Base-by-base conservation (phyloP, 2,888 invertebrate species). In the Clepsis dumicolana region DNA sequence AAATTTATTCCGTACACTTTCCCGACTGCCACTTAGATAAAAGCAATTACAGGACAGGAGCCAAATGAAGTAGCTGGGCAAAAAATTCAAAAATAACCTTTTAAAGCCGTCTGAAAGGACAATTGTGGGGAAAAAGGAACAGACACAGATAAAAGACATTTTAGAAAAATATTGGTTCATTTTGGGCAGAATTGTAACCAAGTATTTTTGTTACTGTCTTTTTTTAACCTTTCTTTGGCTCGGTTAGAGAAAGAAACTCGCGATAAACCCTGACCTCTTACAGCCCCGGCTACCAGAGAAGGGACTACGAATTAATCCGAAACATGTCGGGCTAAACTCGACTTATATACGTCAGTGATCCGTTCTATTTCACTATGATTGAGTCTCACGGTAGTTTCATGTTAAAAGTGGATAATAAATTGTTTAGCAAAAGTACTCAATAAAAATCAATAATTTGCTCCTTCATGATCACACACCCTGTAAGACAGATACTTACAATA, bases 31-130 rank as follows among this genome's bases (percentile, higher is more conserved):
- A 75, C 69, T 77, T 75, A 75, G 73, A 70, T 71, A 70, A 72
- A 62, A 65, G 75, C 79, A 81, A 84, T 82, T 82, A 80, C 74
- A 71, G 29, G 74, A 70, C 74, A 76, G 70, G 74, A 73, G 70
- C 16, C 35, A 59, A 59, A 38, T 32, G 52, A 56, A 56, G 29
- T 27, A 12, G 35, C 65, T 72, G 73, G 68, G 70, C 71, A 32
- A 63, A 63, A 73, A 82, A 83, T 77, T 77, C 18, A 77, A 79
- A 80, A 79, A 83, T 76, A 80, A 79, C 76, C 75, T 75, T 80
- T 70, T 66, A 54, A 21, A 27, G 44, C 14, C 41, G 25, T 60
- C 27, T 60, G 8, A 41, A 60, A 60, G 44, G 60, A 21, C 44
- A 48, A 29, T 48, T 48, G 21, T 29, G 16, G 16, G 29, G 54